Base-by-base conservation (phyloP, 2,797 vertebrate species). In the Capromys pilorides region DNA sequence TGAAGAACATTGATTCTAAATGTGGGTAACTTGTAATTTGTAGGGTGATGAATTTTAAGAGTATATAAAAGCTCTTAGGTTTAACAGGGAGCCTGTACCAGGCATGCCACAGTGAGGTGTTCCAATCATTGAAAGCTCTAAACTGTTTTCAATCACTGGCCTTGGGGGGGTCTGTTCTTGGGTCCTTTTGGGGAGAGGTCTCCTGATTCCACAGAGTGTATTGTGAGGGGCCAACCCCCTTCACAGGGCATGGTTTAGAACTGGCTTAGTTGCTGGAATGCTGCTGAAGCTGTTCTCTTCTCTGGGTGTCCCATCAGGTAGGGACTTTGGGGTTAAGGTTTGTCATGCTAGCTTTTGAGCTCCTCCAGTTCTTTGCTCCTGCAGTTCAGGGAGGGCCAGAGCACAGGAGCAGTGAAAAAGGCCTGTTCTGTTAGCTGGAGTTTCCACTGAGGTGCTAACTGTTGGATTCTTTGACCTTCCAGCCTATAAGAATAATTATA, bases 371-470 rank as follows among this genome's bases (percentile, higher is more conserved):
- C 77, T 92, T 88, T 83, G n/a, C 57, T n/a, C n/a, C n/a, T n/a
- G 12, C 79, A 66, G 86, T 80, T 96, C 49, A 54, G 86, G 94
- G 94, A 94, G 84, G 92, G 89, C 67, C 28, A 39, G 75, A 90
- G 88, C 66, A 85, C 73, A 21, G 28, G 49, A 54, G 45, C 31
- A 78, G 77, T 54, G 73, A 69, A 71, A 77, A 92, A 95, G 93
- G 71, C 88, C 87, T 96, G 93, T 71, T 89, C 73, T 90, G 39
- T 96, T 95, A 92, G 90, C 90, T 95, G 93, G 90, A 94, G 94
- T 96, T 97, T 96, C 96, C 94, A 96, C 75, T 78, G 26, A 95
- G 96, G 84, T 94, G 83, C 93, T 97, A 93, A 94, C 95, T 97
- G 97, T 92, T 95, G 95, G 93, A 91, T 95, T 97, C 89, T 95